Evolutionary conservation across 2,888 invertebrate species (phyloP), one percentile per base, ranked within the genome.

Genomic region (Xanthorhoe spadicearia): DNA sequence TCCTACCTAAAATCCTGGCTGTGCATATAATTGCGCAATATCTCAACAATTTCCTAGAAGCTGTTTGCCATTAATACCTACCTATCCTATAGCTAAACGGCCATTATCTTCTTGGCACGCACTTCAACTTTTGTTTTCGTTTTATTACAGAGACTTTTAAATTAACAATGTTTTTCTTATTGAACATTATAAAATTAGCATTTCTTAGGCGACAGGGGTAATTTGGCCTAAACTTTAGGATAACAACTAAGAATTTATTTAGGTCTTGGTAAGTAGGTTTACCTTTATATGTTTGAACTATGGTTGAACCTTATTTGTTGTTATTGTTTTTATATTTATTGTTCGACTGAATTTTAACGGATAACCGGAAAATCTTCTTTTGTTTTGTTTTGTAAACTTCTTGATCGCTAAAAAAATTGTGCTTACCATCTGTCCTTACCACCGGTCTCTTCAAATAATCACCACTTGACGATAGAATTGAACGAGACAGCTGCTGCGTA

Each of bases 71-170:
- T 35, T 35, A 35, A 35, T 4, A 35, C 35, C n/a, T 38, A 13
- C 13, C 38, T 43, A 43, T 13, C 38, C 10, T 2, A 70, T 68
- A 70, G 70, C 70, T 72, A 77, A 76, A 73, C 68, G 73, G 68
- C 75, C 76, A 77, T 82, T 74, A 79, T 76, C 77, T 79, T 71
- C 69, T 76, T 74, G 77, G 73, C 73, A 77, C 70, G 56, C 65
- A 71, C 56, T 63, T 55, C 49, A 61, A 32, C 6, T 32, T 77
- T 73, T 72, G 72, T 76, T 77, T 43, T 13, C 38, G 38, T 43
- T 43, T 43, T 43, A 43, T 13, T 13, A 5, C 38, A 43, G 38
- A 13, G 13, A 38, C 38, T 43, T 43, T 13, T 13, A 43, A 43
- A 43, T 43, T 3, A 43, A 43, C 13, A 43, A 10, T 38, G 38